phyloP scores from a whole-genome alignment of 1,140 invertebrate genomes.

The Plutomurus gul region DNA sequence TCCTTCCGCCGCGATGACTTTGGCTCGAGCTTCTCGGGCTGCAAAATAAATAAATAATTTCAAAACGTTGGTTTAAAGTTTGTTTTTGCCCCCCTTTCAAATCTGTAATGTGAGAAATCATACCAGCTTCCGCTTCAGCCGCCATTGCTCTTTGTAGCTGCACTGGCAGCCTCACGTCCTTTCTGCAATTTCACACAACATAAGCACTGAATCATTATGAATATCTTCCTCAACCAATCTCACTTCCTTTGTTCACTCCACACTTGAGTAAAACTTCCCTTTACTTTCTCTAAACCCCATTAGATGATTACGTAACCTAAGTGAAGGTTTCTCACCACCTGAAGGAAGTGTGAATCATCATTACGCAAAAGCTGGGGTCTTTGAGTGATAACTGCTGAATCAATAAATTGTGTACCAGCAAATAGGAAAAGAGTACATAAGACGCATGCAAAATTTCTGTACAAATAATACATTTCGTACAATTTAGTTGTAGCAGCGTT shows the following conservation, averaged over 20 bases:
- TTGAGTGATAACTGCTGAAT: not conserved
- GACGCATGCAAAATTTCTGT: no score
- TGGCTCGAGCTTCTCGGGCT: slow-evolving; percentile 62
- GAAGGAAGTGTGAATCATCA: not conserved
- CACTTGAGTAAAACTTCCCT: not conserved
- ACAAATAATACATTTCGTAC: no score
- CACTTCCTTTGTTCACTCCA: not conserved
- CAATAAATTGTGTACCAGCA: no score
- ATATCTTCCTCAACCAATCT: not conserved
- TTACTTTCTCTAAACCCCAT: not conserved
- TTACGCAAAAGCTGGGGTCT: not conserved
- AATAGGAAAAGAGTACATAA: no score
- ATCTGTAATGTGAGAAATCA: no score
- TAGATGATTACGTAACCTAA: not conserved
- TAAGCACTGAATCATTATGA: slow-evolving; percentile 15
- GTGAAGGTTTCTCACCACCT: not conserved
- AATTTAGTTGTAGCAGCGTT: no score
- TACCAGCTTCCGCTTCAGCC: slow-evolving; percentile 66
- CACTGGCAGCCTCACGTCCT: slow-evolving; percentile 66
- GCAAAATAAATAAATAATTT: no score
- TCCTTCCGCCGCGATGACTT: slow-evolving; percentile 65
- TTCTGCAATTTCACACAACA: slow-evolving; percentile 31
- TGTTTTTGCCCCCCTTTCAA: no score
- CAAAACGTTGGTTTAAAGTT: no score
- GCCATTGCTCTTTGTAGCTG: slow-evolving; percentile 67